Evolutionary conservation across 64 coral and sea anemone species (phyloP), one percentile per base, ranked within the genome.

Genomic region (Astreopora myriophthalma): DNA sequence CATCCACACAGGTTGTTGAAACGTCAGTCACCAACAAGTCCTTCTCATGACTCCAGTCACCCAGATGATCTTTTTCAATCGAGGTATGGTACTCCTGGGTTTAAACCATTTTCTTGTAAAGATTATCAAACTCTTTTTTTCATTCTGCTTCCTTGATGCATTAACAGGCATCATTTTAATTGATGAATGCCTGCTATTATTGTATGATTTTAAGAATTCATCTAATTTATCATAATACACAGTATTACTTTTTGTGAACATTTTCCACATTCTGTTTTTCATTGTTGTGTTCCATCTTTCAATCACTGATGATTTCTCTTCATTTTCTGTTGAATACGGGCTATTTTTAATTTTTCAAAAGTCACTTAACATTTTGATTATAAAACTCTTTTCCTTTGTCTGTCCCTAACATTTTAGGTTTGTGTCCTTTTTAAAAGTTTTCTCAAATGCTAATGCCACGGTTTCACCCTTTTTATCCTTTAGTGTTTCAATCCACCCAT

Each of bases 221-320:
- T 2, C 13, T 5, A 75, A 29, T 75, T 38, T 36, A 8, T 75
- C 73, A 1, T 8, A 38, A 33, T 75, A 75, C 13, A 20, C 0
- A 1, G 73, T 75, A n/a, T 34, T 38, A 14, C 31, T 14, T 8
- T 13, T 10, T 12, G 73, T 30, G 14, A 75, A 75, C 34, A 35
- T 33, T 2, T 36, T 37, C 8, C 23, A 75, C 24, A 75, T 7
- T 75, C 13, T 34, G 24, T 75, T 33, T 33, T 75, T 75, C 7
- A 75, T 75, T 3, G 73, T 75, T 11, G 10, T 33, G 23, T 38
- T 75, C 6, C 73, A 34, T 2, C 30, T 24, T 75, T 75, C 31
- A 38, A 75, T 29, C 32, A 75, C 73, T 9, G 73, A 75, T 36
- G 73, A 75, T 10, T 75, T 75, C 0, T 75, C 73, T 75, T 75